A percentile compares a stretch with the other conserved stretches of the same genome.
phyloP scores from a whole-genome alignment of 2,888 invertebrate species.

The Dicycla oo region DNA sequence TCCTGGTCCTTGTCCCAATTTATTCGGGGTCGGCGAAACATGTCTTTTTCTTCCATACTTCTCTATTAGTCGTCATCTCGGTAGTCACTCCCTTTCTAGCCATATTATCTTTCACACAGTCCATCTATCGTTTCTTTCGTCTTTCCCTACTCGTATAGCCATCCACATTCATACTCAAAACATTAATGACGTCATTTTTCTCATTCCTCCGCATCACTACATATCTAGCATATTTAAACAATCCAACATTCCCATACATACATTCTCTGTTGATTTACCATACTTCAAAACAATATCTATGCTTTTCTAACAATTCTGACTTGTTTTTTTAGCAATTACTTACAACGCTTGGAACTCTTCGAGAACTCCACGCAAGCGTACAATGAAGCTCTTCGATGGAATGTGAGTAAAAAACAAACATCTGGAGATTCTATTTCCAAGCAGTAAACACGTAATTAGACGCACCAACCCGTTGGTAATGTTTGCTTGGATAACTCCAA shows the following conservation, averaged over 20 bases:
- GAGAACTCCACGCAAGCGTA: conserved; percentile 86
- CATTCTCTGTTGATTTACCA: conserved; percentile 3
- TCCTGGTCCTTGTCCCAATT: too few relatives aligned
- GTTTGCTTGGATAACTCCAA: conserved; percentile 62
- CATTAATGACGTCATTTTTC: too few relatives aligned
- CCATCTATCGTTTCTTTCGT: too few relatives aligned
- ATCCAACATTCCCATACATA: neutral
- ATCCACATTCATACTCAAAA: too few relatives aligned
- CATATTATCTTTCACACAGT: too few relatives aligned
- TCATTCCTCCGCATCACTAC: too few relatives aligned
- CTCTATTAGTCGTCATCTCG: too few relatives aligned
- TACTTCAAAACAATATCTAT: conserved; percentile 26
- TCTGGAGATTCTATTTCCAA: conserved; percentile 70
- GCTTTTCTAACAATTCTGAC: conserved; percentile 22
- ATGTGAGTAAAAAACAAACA: conserved; percentile 80
- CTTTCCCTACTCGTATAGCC: too few relatives aligned
- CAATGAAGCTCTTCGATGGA: conserved; percentile 86
- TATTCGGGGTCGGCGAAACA: too few relatives aligned
- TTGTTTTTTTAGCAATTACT: conserved; percentile 81
- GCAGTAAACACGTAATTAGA: conserved; percentile 77
- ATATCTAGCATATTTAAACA: too few relatives aligned
- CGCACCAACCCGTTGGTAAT: conserved; percentile 67
- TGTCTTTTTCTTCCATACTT: too few relatives aligned
- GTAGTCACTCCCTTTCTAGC: too few relatives aligned
- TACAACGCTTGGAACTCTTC: conserved; percentile 85